phyloP scores from a whole-genome alignment of 2,888 invertebrate genomes.

The Tenthredo amoena region DNA sequence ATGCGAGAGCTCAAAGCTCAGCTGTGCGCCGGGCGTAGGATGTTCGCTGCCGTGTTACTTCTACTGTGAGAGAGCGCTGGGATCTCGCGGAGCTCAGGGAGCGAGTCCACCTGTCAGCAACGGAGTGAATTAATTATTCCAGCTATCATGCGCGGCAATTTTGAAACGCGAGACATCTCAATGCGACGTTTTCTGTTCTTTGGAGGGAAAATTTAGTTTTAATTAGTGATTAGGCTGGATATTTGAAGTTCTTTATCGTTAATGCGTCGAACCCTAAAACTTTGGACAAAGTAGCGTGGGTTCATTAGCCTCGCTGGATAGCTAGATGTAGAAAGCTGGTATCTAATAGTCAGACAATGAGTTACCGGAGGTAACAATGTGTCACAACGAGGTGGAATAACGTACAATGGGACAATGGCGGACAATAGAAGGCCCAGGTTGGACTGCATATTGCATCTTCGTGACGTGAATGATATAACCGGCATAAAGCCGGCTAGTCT shows the following conservation, averaged over 20 bases:
- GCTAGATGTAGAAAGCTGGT: slow-evolving; percentile 61
- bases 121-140: background rate
- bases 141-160: background rate
- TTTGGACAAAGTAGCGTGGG: background rate
- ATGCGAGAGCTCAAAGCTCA: background rate
- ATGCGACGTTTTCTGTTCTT: no score
- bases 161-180: background rate
- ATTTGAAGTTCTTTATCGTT: no score
- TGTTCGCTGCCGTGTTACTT: background rate
- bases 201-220: no score
- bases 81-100: background rate
- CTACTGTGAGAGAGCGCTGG: background rate
- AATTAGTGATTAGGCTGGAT: no score
- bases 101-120: background rate
- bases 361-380: slow-evolving; percentile 43
- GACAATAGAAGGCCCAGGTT: slow-evolving; percentile 30
- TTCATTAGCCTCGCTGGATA: background rate
- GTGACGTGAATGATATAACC: slow-evolving; percentile 39
- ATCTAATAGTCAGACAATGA: slow-evolving; percentile 41
- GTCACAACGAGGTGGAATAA: slow-evolving; percentile 35
- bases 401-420: slow-evolving; percentile 35
- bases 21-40: background rate
- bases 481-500: background rate
- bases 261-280: background rate
- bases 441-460: slow-evolving; percentile 45